phyloP scores from a whole-genome alignment of 1,140 invertebrate genomes.

The Apocrypta bakeri region DNA sequence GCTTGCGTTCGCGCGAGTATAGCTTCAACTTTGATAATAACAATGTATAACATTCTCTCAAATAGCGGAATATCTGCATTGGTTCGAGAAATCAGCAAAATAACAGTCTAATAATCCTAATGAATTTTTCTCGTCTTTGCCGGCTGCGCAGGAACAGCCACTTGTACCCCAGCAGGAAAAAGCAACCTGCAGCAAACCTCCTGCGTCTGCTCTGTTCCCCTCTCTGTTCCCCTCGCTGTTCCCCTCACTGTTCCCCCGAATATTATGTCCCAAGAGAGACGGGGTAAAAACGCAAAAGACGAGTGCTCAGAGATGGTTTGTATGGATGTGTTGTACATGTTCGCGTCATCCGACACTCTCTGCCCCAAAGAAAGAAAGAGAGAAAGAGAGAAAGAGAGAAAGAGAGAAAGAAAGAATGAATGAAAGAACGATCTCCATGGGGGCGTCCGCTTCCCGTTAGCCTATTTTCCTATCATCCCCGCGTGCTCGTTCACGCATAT shows the following conservation, averaged over 20 bases:
- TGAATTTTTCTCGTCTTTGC: too few species aligned
- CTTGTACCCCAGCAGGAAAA: not conserved
- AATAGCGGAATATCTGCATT: too few species aligned
- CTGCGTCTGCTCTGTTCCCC: too few species aligned
- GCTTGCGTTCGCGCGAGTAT: too few species aligned
- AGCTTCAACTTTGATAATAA: too few species aligned
- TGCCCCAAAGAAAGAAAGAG: too few species aligned
- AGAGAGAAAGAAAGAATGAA: not conserved
- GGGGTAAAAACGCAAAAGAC: not conserved
- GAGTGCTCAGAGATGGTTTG: not conserved
- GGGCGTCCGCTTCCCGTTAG: conserved; percentile 31
- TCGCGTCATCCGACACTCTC: conserved; percentile 36
- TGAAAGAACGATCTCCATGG: not conserved
- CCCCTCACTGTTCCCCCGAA: too few species aligned
- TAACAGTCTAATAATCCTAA: too few species aligned
- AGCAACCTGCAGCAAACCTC: conserved; percentile 33
- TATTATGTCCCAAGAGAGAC: not conserved
- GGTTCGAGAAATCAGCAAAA: too few species aligned
- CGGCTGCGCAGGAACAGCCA: too few species aligned
- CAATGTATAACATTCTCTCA: too few species aligned
- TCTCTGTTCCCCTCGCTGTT: too few species aligned
- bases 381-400: not conserved
- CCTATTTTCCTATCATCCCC: conserved; percentile 26
- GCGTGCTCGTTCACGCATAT: not conserved
- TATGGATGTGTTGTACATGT: not conserved